Evolutionary conservation across 2,113 vertebrate genomes (phyloP), one percentile per base, ranked within the genome.

Genomic region (Ictalurus furcatus): DNA sequence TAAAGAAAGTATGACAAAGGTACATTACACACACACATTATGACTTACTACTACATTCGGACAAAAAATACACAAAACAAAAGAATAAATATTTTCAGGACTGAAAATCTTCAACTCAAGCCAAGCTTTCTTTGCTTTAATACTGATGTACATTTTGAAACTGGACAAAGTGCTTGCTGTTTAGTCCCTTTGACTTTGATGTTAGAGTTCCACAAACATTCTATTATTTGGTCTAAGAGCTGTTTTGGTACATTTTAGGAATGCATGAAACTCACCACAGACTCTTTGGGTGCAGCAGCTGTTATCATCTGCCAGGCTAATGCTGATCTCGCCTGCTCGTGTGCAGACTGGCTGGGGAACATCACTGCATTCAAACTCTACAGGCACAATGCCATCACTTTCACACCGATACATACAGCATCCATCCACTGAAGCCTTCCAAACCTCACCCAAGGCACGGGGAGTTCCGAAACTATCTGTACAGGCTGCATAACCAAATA

Each of bases 371-470:
- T 96, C 94, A 89, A 95, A 89, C 88, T 97, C 97, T 93, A 98
- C 94, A 0, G 97, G 95, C 52, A 96, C 40, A 37, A 99, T 95
- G 87, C 95, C 96, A 89, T 97, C 97, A 12, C 94, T 97, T 88
- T 97, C 97, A 88, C 98, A 99, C 91, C 94, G 96, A 73, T 98
- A 97, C 95, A 97, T 95, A 89, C 98, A 98, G 94, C 98, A 99
- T 89, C 96, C 97, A 0, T 96, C 96, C 56, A 93, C 93, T 0
- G 98, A 98, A 52, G 97, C 97, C 88, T 96, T 97, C 98, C 98
- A 99, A 85, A 94, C 94, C 90, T 99, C 98, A 0, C 97, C 98
- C 65, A 97, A 87, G 0, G 97, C 96, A 63, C 82, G 97, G 0
- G 98, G 98, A 67, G 90, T 23, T 58, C 97, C 98, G 0, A 93